These are phyloP conservation scores for Drosophila pandora DNA, from an alignment of 1,140 invertebrate species.

Conservation along the genomic window DNA sequence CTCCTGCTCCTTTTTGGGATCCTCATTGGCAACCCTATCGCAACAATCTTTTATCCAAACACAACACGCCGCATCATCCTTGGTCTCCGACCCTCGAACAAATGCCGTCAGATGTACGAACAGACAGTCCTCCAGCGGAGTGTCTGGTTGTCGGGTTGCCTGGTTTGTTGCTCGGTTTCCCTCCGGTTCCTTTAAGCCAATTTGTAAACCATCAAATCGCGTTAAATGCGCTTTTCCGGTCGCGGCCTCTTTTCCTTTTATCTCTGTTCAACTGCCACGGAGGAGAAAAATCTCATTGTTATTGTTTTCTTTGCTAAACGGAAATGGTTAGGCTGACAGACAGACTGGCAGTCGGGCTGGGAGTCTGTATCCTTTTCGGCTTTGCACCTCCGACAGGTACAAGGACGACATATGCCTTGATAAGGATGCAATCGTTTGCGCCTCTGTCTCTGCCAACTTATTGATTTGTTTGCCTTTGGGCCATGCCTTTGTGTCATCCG, in stretches of 20 bases:
- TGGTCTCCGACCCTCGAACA: slow-evolving; percentile 34
- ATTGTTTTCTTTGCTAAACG: slow-evolving; percentile 78
- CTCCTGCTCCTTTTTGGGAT: slow-evolving; percentile 1
- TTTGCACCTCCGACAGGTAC: slow-evolving; percentile 60
- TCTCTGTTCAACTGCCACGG: slow-evolving; percentile 23
- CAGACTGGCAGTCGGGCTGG: not conserved
- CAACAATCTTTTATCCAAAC: slow-evolving; percentile 64
- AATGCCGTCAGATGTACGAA: slow-evolving; percentile 66
- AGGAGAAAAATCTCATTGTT: slow-evolving; percentile 68
- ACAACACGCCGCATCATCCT: slow-evolving; percentile 68
- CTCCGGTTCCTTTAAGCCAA: slow-evolving; percentile 72
- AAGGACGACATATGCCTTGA: slow-evolving; percentile 54
- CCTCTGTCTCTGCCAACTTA: slow-evolving; percentile 41
- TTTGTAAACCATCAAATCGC: slow-evolving; percentile 82
- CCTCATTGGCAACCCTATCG: slow-evolving; percentile 45
- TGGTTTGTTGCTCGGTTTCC: slow-evolving; percentile 36
- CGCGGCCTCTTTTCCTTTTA: slow-evolving; percentile 49
- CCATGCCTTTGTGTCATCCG: slow-evolving; percentile 47
- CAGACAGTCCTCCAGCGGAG: slow-evolving; percentile 12
- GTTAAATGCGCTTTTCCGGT: slow-evolving; percentile 82
- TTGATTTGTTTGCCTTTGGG: slow-evolving; percentile 78
- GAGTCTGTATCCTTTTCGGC: slow-evolving; percentile 40
- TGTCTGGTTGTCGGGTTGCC: slow-evolving; percentile 28
- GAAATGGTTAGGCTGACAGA: slow-evolving; percentile 66
- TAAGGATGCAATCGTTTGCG: slow-evolving; percentile 58